Evolutionary conservation across 1,140 invertebrate genomes (phyloP), one percentile per base, ranked within the genome.

Genomic region (Papilio polytes): DNA sequence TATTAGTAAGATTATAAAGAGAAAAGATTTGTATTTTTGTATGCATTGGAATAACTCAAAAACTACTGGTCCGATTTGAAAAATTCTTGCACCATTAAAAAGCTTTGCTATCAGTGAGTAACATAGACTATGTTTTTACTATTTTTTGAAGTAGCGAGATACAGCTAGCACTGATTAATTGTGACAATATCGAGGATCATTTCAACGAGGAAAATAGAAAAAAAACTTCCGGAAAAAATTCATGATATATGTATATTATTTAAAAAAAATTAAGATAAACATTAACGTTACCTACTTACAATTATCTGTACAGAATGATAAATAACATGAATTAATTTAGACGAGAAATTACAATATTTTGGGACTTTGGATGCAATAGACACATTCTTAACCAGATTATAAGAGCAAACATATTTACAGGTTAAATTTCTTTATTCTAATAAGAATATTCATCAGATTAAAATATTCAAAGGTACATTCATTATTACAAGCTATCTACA

Each of bases 301-400:
- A 91, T 93, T 93, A 94, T 82, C 89, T 93, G 91, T 94, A 94
- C 92, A 94, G 82, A 80, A 87, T 88, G 86, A 94, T 93, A 94
- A 92, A 92, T 92, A 92, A 91, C 83, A 86, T 85, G 85, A 89
- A 91, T 88, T 82, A 88, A 89, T 89, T 91, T 88, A 84, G 86
- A 89, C 72, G 84, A 89, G 85, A 89, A 87, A 87, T 84, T 84
- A 83, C 84, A 87, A 85, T 41, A 41, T 88, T 85, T 87, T 88
- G 89, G 88, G 90, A 90, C 87, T 87, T 91, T 87, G 82, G 84
- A 87, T 87, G 83, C 85, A 82, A 85, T 85, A 83, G 12, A 63
- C 59, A 78, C 76, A 78, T 63, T 78, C 76, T 44, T 78, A 78
- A 78, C 36, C 77, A 48, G 77, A 15, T 89, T 81, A 84, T 86